Evolutionary conservation across 2,797 vertebrate genomes (phyloP).

Genomic region (Salmo trutta): DNA sequence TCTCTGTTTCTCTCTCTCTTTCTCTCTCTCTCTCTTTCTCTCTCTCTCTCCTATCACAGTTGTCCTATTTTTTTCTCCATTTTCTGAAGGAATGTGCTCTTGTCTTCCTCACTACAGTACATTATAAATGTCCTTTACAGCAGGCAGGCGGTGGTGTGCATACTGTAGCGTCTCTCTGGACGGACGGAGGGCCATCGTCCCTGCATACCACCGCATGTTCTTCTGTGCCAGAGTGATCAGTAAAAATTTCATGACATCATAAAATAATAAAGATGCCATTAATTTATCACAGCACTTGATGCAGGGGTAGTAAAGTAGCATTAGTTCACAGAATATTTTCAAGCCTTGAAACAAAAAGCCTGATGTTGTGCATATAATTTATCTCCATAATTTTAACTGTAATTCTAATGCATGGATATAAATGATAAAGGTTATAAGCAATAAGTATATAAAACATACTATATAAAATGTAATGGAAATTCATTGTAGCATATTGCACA

Average conservation of each 20-base stretch:
- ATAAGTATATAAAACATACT: constrained; percentile 99
- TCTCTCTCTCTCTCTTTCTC: not conserved
- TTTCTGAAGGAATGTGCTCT: constrained; percentile 8
- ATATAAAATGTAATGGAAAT: constrained; percentile 99
- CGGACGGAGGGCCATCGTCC: constrained; percentile 77
- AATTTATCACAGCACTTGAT: constrained; percentile 97
- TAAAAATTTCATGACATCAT: constrained; percentile 99
- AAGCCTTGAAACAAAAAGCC: constrained; percentile 91
- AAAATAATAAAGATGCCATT: constrained; percentile 99
- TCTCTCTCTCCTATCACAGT: constrained; percentile 9
- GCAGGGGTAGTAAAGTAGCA: constrained; percentile 91
- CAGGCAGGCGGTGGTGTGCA: constrained; percentile 75
- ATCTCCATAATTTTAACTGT: constrained; percentile 87
- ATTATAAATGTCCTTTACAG: constrained; percentile 85
- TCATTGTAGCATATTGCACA: constrained; percentile 83
- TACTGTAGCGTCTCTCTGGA: constrained; percentile 58
- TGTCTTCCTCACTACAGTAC: constrained; percentile 20
- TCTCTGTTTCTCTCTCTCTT: not conserved
- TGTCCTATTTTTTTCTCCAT: not conserved
- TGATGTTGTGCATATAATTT: constrained; percentile 88
- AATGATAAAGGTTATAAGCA: constrained; percentile 93
- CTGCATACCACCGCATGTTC: constrained; percentile 84
- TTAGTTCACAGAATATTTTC: constrained; percentile 95
- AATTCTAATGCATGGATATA: constrained; percentile 89
- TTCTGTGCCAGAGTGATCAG: constrained; percentile 96